Evolutionary conservation across 92 coral and sea anemone species (phyloP), one percentile per base, ranked within the genome.

Genomic region (Epizoanthus rinbou): DNA sequence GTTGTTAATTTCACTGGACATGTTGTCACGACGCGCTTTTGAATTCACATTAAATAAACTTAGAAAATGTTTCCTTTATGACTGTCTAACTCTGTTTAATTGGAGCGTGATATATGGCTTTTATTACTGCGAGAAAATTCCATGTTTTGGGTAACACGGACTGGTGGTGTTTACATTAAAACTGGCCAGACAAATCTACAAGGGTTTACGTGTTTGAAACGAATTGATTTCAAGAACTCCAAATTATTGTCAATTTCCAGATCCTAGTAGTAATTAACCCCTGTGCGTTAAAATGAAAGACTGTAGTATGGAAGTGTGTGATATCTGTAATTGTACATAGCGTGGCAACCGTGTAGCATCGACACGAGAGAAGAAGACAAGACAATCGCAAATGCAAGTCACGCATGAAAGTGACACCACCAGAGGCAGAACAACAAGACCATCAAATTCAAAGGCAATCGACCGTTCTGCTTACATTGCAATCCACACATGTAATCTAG

Each of bases 1-100:
- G 37, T 78, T 39, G 71, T 78, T 59, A 19, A 60, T 78, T 78
- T 78, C 82, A 63, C 43, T 43, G 57, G 43, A 43, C 62, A 37
- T 10, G 39, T 2, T 62, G 70, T 39, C 82, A 62, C 54, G 58
- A 37, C 71, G 57, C 66, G 41, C 69, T 23, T 60, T 43, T n/a
- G 31, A 62, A 60, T 62, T 43, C 60, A 23, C 56, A 21, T 41
- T 39, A 17, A 23, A 21, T 41, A 5, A 60, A 41, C 66, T 23
- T 8, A 41, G 2, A 21, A 18, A 60, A 21, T 22, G 45, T 41
- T 14, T 78, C 71, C n/a, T 41, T 53, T 24, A 21, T 28, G 17
- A 25, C 11, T 56, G 41, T 11, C 13, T 10, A 50, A 50, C 15
- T 50, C 54, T 9, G 45, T 33, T 78, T 22, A 43, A 43, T 39